Evolutionary conservation across 2,113 vertebrate species (phyloP).

Genomic region (Calonectris borealis): DNA sequence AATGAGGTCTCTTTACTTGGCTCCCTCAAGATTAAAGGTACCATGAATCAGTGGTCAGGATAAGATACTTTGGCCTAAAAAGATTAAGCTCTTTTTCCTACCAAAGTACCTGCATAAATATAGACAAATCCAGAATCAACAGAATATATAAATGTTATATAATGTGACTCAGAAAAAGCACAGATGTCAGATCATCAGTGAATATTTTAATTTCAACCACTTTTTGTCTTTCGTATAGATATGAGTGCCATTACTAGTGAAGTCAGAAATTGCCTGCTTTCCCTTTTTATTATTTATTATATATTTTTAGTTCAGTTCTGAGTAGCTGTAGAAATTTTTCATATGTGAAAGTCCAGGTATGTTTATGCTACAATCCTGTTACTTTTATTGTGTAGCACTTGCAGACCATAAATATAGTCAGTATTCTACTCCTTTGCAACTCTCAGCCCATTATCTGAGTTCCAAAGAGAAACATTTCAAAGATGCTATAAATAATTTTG

Average conservation of each 20-base stretch:
- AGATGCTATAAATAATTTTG: not conserved
- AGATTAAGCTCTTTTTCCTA: not conserved
- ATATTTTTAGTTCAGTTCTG: not conserved
- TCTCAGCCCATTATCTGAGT: not conserved
- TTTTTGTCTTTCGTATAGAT: not conserved
- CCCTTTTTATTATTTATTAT: not conserved
- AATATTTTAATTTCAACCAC: not conserved
- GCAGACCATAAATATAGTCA: not conserved
- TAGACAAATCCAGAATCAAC: conserved; percentile 3
- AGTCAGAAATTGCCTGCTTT: not conserved
- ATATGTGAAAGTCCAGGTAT: not conserved
- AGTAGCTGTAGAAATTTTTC: not conserved
- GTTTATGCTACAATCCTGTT: not conserved
- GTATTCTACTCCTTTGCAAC: not conserved
- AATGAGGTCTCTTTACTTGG: not conserved
- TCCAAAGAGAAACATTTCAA: not conserved
- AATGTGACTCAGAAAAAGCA: not conserved
- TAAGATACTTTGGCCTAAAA: not conserved
- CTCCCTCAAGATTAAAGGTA: not conserved
- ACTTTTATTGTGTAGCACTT: not conserved
- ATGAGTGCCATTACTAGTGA: not conserved
- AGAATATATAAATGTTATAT: not conserved
- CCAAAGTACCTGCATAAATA: conserved; percentile 6
- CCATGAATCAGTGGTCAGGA: not conserved
- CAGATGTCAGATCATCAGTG: not conserved